Evolutionary conservation across 2,888 invertebrate species (phyloP), one percentile per base, ranked within the genome.

Genomic region (Limenitis camilla): DNA sequence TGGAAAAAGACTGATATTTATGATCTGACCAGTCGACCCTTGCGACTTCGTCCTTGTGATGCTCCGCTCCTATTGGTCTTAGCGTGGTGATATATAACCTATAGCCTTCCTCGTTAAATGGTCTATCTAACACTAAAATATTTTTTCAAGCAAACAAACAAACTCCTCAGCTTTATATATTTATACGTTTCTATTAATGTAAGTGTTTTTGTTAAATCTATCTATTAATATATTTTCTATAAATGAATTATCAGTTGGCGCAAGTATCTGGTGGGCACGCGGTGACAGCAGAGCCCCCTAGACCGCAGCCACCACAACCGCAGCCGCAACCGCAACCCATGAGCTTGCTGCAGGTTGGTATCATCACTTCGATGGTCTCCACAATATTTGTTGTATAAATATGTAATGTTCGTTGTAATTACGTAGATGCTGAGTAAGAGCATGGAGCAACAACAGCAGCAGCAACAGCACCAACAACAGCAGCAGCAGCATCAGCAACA

Each of bases 211-310:
- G n/a, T n/a, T n/a, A n/a, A n/a, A n/a, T n/a, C n/a, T n/a, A n/a
- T n/a, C n/a, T n/a, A n/a, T n/a, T n/a, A 32, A 9, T 42, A 31
- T 9, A 31, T 29, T 6, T 10, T 30, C 11, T 28, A 10, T 2
- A 31, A 11, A 10, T 3, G 5, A 0, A 4, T 35, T 45, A 19
- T 9, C 68, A 92, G 92, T 72, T 92, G 81, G 92, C 91, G 73
- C 92, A 92, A 76, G 91, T 91, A 63, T 90, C 90, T 42, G 91
- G 91, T 64, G 91, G 91, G 8, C 91, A 91, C 74, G 90, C 90
- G 56, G 89, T 91, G 54, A 80, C 91, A 56, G 91, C 91, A 2
- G 76, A 74, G 39, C 43, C 67, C 76, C 8, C 89, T 87, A 55
- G 72, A 74, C 32, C 89, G 69, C 81, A 31, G 85, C 89, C 55